Evolutionary conservation across 1,140 invertebrate species (phyloP), one percentile per base, ranked within the genome.

Genomic region (Phymorhynchus buccinoides): DNA sequence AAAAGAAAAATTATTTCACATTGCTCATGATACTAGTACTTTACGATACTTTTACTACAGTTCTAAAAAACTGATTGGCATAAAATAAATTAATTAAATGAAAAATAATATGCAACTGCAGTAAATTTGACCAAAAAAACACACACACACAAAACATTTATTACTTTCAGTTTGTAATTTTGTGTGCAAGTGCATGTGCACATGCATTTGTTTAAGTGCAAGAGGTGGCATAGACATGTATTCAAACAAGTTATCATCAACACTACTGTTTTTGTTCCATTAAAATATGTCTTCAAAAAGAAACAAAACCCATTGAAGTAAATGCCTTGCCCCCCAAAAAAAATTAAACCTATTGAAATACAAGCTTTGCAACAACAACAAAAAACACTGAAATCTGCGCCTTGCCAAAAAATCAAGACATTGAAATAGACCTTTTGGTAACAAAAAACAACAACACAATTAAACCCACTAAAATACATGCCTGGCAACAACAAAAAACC

Each of bases 1-100:
- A 48, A 52, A 73, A 68, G 66, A 75, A 75, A 30, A 83, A 37
- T 39, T 42, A 75, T 37, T 42, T 12, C 37, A 73, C 39, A 73
- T 22, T 37, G 37, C n/a, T 41, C 18, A 73, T 68, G 30, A 30
- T 42, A 6, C 37, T 37, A 81, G 27, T 12, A 83, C 1, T 27
- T 16, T 68, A n/a, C 41, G 18, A 27, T n/a, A 16, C 71, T 7
- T 39, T 14, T 71, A 16, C 30, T 22, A 18, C 22, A 71, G 32
- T 35, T 27, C 14, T 27, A n/a, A 35, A 32, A 37, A 18, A 12
- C 41, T 71, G 35, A 39, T 71, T 3, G 14, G 6, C n/a, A 39
- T 14, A 83, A 37, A 14, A 35, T 14, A 41, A 83, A 37, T 1
- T 16, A 39, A 27, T 71, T 18, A 22, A 68, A 1, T 32, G 44